phyloP scores from a whole-genome alignment of 2,113 vertebrate genomes.

The Syngnathus scovelli region DNA sequence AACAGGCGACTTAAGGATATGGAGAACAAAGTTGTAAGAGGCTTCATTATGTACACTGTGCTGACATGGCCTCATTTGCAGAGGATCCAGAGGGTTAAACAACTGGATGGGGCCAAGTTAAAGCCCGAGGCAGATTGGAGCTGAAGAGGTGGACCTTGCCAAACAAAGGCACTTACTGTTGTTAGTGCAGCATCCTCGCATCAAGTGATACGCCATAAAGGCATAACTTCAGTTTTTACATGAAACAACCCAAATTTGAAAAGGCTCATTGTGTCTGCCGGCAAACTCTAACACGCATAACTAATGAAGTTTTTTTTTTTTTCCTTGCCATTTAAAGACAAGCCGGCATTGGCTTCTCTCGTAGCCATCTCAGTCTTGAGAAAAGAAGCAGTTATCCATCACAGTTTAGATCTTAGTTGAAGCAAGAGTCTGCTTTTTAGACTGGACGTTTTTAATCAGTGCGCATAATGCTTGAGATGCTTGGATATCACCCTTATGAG shows the following conservation, averaged over 20 bases:
- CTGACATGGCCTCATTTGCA: conserved; percentile 13
- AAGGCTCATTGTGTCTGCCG: conserved; percentile 74
- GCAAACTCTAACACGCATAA: conserved; percentile 78
- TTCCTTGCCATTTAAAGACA: conserved; percentile 60
- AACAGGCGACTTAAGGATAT: background rate
- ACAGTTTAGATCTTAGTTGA: conserved; percentile 6
- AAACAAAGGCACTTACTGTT: conserved; percentile 86
- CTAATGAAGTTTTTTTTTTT: conserved; percentile 81
- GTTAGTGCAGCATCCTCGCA: conserved; percentile 80
- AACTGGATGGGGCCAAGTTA: conserved; percentile 73
- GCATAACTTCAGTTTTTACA: conserved; percentile 77
- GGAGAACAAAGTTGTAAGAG: conserved; percentile 14
- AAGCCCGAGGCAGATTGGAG: conserved; percentile 77
- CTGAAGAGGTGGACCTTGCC: conserved; percentile 75
- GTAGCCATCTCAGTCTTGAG: conserved; percentile 25
- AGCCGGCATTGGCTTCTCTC: conserved; percentile 40
- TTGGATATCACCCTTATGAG: conserved; percentile 87
- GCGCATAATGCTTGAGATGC: conserved; percentile 83
- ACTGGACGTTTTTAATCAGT: conserved; percentile 26
- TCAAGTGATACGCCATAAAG: conserved; percentile 75
- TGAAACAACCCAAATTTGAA: conserved; percentile 73
- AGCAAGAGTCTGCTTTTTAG: background rate
- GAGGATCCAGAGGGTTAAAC: conserved; percentile 69
- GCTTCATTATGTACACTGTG: conserved; percentile 20
- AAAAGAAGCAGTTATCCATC: conserved; percentile 18